Conservation (phyloP, 2,888 invertebrate genomes). For the Parthenolecanium corni region DNA sequence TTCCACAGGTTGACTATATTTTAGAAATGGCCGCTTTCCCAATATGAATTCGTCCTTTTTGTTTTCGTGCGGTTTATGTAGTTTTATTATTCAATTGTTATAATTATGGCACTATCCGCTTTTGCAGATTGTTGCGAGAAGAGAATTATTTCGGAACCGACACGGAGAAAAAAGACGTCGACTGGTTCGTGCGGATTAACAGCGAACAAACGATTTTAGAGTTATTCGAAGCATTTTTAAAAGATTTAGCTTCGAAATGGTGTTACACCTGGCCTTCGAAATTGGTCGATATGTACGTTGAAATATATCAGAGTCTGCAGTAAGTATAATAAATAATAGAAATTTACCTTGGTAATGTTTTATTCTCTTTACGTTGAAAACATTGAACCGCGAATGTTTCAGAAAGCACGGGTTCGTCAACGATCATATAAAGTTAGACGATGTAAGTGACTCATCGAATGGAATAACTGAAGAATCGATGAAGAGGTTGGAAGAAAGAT, state of each 20-base stretch:
- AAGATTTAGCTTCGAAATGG: constrained; percentile 50
- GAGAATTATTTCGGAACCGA: constrained; percentile 54
- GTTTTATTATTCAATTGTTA: too few relatives aligned
- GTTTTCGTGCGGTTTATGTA: too few relatives aligned
- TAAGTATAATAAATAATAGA: constrained; percentile 16
- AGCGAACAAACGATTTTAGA: constrained; percentile 44
- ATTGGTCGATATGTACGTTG: constrained; percentile 47
- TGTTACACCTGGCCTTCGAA: constrained; percentile 52
- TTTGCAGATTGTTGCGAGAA: constrained; percentile 35
- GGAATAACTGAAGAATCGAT: constrained; percentile 6
- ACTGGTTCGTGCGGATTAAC: constrained; percentile 47
- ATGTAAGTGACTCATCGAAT: neutral
- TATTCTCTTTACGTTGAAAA: neutral
- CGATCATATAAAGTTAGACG: neutral
- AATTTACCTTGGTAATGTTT: constrained; percentile 5
- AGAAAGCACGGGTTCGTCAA: constrained; percentile 5
- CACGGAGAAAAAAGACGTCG: constrained; percentile 52
- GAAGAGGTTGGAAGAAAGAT: constrained; percentile 18
- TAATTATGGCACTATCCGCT: too few relatives aligned
- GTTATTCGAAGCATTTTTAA: constrained; percentile 49
- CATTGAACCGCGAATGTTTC: neutral
- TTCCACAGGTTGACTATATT: too few relatives aligned
- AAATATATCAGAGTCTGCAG: constrained; percentile 44
- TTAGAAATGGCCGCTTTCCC: too few relatives aligned
- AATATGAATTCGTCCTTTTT: too few relatives aligned